Conservation (phyloP, 2,797 vertebrate species). For the Ibycter americanus region DNA sequence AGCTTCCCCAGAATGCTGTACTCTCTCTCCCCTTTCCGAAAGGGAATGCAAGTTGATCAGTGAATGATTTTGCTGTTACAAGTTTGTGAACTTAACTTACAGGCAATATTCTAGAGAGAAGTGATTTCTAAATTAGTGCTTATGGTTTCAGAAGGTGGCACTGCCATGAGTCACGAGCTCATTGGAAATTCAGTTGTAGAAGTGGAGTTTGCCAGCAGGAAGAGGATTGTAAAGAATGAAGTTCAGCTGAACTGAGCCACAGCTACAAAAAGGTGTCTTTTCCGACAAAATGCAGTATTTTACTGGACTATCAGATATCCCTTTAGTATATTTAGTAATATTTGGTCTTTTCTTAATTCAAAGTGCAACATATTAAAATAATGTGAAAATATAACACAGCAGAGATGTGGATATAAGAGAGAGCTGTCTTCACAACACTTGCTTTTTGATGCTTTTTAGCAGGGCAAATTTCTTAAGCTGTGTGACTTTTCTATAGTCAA, state of each 20-base stretch:
- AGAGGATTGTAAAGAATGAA: not conserved
- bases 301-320: not conserved
- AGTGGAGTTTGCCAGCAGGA: constrained; percentile 5
- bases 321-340: not conserved
- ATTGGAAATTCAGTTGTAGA: not conserved
- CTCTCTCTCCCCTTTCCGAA: not conserved
- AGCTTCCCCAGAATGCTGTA: not conserved
- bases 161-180: not conserved
- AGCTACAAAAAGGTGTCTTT: not conserved
- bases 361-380: not conserved
- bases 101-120: not conserved
- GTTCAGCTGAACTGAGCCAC: not conserved
- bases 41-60: not conserved
- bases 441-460: not conserved
- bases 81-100: not conserved
- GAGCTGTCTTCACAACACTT: not conserved
- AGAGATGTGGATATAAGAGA: not conserved
- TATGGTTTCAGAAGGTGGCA: not conserved
- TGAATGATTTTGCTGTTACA: not conserved
- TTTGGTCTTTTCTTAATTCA: not conserved
- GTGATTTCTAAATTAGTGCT: not conserved
- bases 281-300: not conserved
- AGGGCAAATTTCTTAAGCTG: not conserved
- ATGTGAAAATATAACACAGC: not conserved
- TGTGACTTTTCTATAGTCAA: not conserved